phyloP scores from a whole-genome alignment of 2,113 vertebrate genomes.

The Onychorhynchus coronatus region DNA sequence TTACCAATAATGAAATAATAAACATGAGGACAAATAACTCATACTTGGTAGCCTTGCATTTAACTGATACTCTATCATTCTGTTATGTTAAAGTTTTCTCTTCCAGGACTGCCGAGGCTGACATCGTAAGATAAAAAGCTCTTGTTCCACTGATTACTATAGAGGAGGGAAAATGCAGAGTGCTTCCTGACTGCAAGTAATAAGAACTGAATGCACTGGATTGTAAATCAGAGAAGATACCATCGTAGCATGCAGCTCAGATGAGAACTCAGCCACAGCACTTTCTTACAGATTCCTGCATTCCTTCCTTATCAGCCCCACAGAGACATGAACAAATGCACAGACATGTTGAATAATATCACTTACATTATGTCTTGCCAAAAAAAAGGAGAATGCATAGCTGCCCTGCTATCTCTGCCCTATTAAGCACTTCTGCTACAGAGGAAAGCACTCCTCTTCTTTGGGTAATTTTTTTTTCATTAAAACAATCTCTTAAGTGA shows the following conservation, averaged over 20 bases:
- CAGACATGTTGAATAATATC: background rate
- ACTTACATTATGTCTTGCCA: background rate
- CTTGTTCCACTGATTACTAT: background rate
- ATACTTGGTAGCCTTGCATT: background rate
- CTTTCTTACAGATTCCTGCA: background rate
- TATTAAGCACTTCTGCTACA: background rate
- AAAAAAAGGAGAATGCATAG: background rate
- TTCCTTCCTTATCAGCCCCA: background rate
- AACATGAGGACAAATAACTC: background rate
- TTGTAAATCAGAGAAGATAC: background rate
- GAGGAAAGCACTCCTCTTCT: background rate
- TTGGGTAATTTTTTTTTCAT: background rate
- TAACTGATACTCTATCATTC: background rate
- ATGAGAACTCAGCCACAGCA: background rate
- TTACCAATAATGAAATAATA: background rate
- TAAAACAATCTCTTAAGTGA: background rate
- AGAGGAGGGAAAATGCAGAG: background rate
- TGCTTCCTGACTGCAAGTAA: background rate
- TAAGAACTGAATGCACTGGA: background rate
- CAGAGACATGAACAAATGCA: background rate
- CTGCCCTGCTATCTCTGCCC: background rate
- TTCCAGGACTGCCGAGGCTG: rapidly evolving
- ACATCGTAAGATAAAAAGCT: background rate
- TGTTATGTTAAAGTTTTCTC: background rate
- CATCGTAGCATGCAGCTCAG: background rate